Evolutionary conservation across 2,113 vertebrate genomes (phyloP), one percentile per base, ranked within the genome.

Genomic region (Pseudorectes ferrugineus): DNA sequence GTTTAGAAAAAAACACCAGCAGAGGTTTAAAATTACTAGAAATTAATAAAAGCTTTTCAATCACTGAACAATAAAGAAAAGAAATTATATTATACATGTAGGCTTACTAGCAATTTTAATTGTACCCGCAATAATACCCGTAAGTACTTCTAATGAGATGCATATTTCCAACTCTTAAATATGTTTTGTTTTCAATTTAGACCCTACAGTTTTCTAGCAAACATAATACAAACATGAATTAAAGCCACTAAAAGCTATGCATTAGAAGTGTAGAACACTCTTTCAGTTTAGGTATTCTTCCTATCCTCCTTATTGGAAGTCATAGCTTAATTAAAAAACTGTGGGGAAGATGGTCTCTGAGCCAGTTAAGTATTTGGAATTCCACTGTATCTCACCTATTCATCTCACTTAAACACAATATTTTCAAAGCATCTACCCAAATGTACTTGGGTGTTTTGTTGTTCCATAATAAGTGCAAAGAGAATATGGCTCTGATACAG

Each of bases 51-150:
- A 42, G 4, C 2, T 40, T 85, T 80, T 80, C 36, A 76, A 57
- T 70, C 59, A 85, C 57, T 48, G 25, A 51, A 73, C 4, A 76
- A 70, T 54, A 70, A 80, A 89, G 2, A 57, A 70, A 80, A 89
- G 2, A 57, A 70, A 76, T 48, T 1, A n/a, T 25, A 58, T 21
- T 29, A 54, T 15, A 31, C 0, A 2, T 19, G 2, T 25, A 70
- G 12, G 26, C 10, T 74, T 67, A 35, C 9, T 52, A 67, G 14
- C 3, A 49, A 45, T 58, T 82, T 66, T 38, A 81, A 58, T 63
- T 51, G 7, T 46, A 42, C 6, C 5, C 0, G 0, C 25, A 73
- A 58, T 51, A 73, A 42, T n/a, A 62, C 5, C 14, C 7, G 0
- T 20, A 57, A 77, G 25, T 54, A 51, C 12, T 9, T 83, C 46